These are phyloP conservation scores for Mythimna lalbum DNA, from an alignment of 2,888 invertebrate genomes.

Conservation along the genomic window DNA sequence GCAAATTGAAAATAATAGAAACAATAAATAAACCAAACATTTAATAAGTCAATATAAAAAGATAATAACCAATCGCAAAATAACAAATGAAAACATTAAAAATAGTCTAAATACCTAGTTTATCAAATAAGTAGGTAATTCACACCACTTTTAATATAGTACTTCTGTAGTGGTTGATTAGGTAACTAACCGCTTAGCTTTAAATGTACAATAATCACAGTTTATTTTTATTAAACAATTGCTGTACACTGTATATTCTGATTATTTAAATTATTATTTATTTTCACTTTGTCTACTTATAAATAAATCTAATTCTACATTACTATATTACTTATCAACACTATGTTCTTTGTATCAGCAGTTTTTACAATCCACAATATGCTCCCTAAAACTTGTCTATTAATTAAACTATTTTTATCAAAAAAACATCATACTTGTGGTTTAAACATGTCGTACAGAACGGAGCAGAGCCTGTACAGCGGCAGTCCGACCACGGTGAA, in stretches of 20 bases:
- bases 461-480: conserved; percentile 91
- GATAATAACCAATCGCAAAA: neutral
- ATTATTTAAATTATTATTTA: neutral
- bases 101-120: neutral
- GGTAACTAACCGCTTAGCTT: neutral
- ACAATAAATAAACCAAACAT: neutral
- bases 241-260: neutral
- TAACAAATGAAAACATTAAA: neutral
- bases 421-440: conserved; percentile 53
- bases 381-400: neutral
- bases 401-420: conserved; percentile 12
- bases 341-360: neutral
- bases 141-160: no score
- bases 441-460: conserved; percentile 88
- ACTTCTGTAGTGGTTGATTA: no score
- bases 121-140: neutral
- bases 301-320: neutral
- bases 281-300: neutral
- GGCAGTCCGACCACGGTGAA: conserved; percentile 98
- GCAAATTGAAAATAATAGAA: neutral
- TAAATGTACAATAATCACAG: neutral
- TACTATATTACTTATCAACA: conserved; percentile 21
- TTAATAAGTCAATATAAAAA: conserved; percentile 28
- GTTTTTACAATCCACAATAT: neutral
- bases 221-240: neutral